These are phyloP conservation scores for Chaetops frenatus DNA, from an alignment of 2,113 vertebrate genomes.

Conservation along the genomic window DNA sequence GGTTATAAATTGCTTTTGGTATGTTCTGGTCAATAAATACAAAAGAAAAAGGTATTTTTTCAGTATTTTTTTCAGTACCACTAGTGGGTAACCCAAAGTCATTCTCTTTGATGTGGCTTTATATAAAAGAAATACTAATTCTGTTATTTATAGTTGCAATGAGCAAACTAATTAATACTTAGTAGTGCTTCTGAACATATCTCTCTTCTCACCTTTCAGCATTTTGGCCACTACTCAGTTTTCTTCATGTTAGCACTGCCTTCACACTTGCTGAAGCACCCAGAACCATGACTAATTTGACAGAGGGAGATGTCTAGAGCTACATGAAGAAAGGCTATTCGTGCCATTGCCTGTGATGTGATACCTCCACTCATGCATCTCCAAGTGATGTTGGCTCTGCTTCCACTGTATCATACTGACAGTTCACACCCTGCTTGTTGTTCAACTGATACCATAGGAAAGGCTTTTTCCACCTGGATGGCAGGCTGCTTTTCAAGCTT, in stretches of 20 bases:
- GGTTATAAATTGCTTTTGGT: neutral
- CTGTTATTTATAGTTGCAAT: neutral
- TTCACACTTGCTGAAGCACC: slow-evolving; percentile 10
- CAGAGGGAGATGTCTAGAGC: neutral
- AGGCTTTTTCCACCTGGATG: slow-evolving; percentile 5
- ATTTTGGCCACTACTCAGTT: neutral
- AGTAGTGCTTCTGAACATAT: neutral
- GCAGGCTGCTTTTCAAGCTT: neutral
- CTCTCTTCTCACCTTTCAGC: neutral
- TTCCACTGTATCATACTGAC: neutral
- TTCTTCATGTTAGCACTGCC: neutral
- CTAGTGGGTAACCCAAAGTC: neutral
- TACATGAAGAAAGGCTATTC: neutral
- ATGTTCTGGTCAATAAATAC: neutral
- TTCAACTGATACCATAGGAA: neutral
- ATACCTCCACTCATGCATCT: neutral
- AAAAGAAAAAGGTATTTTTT: neutral
- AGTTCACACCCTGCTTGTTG: slow-evolving; percentile 19
- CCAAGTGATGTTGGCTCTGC: neutral
- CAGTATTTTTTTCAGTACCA: neutral
- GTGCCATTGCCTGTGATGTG: neutral
- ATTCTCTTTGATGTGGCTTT: neutral
- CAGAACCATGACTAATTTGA: neutral
- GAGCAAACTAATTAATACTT: neutral
- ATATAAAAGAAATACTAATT: neutral